Conservation (phyloP, 2,113 vertebrate species). For the Menura novaehollandiae region DNA sequence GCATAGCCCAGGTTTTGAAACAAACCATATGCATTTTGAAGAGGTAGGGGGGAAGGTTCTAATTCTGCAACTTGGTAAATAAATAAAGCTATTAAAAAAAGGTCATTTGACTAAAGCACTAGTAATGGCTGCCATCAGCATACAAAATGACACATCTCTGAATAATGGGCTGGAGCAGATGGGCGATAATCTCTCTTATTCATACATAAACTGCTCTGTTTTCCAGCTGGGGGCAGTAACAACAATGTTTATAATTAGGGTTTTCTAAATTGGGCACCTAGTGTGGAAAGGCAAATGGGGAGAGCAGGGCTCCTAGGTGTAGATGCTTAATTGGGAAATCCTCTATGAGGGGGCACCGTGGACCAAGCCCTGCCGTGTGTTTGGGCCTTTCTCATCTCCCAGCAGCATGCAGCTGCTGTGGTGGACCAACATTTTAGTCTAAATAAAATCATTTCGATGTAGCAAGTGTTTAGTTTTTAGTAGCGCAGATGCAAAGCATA, state of each 20-base stretch:
- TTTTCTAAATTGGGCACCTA: slow-evolving; percentile 54
- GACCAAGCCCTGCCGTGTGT: neutral
- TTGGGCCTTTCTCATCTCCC: slow-evolving; percentile 30
- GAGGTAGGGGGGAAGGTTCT: neutral
- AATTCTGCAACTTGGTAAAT: slow-evolving; percentile 34
- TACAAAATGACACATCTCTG: slow-evolving; percentile 66
- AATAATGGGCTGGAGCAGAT: slow-evolving; percentile 75
- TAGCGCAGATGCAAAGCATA: neutral
- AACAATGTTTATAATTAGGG: slow-evolving; percentile 70
- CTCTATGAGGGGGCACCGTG: neutral
- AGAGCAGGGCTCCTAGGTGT: slow-evolving; percentile 15
- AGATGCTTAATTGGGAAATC: slow-evolving; percentile 66
- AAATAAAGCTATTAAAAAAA: slow-evolving; percentile 30
- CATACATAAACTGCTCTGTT: slow-evolving; percentile 69
- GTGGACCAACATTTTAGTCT: slow-evolving; percentile 18
- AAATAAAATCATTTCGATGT: neutral
- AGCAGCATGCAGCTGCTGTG: neutral
- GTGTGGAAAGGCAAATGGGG: slow-evolving; percentile 63
- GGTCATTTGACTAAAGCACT: slow-evolving; percentile 46
- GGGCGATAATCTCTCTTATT: slow-evolving; percentile 72
- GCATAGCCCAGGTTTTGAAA: neutral
- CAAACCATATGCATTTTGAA: neutral
- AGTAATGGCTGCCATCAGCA: slow-evolving; percentile 60
- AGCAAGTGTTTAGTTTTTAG: slow-evolving; percentile 16
- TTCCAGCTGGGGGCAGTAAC: slow-evolving; percentile 79